Percentiles rank a stretch among this genome's conserved stretches.
Evolutionary conservation across 2,113 vertebrate genomes (phyloP).

Genomic region (Picathartes gymnocephalus): DNA sequence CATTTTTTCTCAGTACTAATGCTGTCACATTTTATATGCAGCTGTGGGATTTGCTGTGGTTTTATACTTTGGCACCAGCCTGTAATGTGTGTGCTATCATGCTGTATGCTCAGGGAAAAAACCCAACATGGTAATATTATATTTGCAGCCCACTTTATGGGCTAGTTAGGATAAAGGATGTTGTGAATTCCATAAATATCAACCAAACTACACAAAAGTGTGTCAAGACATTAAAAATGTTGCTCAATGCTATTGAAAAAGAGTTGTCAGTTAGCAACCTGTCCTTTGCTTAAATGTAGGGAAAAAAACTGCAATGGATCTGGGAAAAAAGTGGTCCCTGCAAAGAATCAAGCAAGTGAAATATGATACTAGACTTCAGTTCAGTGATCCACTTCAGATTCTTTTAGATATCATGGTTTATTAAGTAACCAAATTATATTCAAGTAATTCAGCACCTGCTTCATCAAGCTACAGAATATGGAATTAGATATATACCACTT

Average conservation of each 20-base stretch:
- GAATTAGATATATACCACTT: conserved; percentile 69
- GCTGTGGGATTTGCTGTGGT: background rate
- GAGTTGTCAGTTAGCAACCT: background rate
- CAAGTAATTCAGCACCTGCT: conserved; percentile 75
- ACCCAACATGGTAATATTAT: background rate
- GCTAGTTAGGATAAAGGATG: background rate
- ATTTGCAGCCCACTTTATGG: background rate
- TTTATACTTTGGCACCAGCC: conserved; percentile 13
- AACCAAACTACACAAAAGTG: background rate
- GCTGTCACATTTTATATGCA: conserved; percentile 21
- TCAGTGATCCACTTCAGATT: background rate
- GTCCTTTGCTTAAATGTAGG: background rate
- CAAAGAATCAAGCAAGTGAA: background rate
- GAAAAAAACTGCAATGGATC: background rate
- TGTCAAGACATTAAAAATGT: background rate
- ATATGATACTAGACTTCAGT: background rate
- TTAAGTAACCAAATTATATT: conserved; percentile 70
- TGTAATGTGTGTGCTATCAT: background rate
- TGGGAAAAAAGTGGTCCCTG: background rate
- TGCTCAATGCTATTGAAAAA: background rate
- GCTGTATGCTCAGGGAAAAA: background rate
- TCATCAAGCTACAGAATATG: conserved; percentile 73
- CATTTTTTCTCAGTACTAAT: conserved; percentile 6
- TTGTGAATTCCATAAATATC: background rate
- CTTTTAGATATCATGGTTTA: conserved; percentile 30